Conservation (phyloP, 1,140 invertebrate genomes). For the Lordiphosa clarofinis region DNA sequence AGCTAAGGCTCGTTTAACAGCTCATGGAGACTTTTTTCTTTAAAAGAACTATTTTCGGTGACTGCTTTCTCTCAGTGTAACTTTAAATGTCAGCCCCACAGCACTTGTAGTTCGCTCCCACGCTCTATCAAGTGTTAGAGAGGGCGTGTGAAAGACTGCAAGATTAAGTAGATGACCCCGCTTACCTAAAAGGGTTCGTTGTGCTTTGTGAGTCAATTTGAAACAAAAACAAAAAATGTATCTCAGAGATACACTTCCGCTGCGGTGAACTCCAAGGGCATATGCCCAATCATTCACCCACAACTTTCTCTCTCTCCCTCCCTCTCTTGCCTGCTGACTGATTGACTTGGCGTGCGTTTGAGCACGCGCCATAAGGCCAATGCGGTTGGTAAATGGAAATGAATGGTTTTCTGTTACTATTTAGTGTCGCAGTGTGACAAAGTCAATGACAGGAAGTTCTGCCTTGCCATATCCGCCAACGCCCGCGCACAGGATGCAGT, state of each 20-base stretch:
- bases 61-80: constrained; percentile 1
- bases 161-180: constrained; percentile 9
- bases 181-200: constrained; percentile 21
- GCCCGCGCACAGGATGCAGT: constrained; percentile 67
- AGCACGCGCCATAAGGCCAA: constrained; percentile 45
- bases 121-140: constrained; percentile 16
- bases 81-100: constrained; percentile 18
- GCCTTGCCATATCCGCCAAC: constrained; percentile 66
- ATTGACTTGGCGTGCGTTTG: constrained; percentile 38
- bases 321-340: constrained; percentile 5
- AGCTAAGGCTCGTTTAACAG: no score
- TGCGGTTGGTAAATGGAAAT: constrained; percentile 60
- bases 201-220: background rate
- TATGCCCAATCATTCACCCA: constrained; percentile 24
- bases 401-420: constrained; percentile 69
- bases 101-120: constrained; percentile 32
- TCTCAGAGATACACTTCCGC: constrained; percentile 28
- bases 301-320: constrained; percentile 8
- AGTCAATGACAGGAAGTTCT: constrained; percentile 72
- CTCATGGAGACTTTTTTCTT: no score
- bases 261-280: constrained; percentile 1
- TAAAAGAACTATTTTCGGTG: no score
- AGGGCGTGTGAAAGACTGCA: constrained; percentile 32
- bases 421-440: constrained; percentile 33
- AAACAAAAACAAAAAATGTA: constrained; percentile 9